Base-by-base conservation (phyloP, 2,113 vertebrate genomes). In the Bagarius yarrelli region DNA sequence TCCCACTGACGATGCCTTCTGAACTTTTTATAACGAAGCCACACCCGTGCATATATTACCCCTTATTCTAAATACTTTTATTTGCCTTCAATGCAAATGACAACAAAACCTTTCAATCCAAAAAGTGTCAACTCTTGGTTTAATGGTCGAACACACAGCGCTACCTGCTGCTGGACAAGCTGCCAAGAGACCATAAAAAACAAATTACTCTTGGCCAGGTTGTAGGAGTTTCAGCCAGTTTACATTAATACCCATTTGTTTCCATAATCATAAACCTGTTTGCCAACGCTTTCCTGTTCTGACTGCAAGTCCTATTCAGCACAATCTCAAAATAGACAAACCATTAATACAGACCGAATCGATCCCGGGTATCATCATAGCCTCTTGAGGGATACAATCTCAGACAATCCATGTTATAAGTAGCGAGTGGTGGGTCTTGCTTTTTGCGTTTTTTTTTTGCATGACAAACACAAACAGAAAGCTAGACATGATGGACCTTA, bases 401-500 rank as follows among this genome's bases (percentile, higher is more conserved):
- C 67, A 80, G 78, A 83, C 73, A 67, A 44, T 57, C 74, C 27
- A 70, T 30, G 36, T 74, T 80, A 76, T 53, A 78, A 79, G 53
- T 71, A 75, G 78, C 77, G 50, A 25, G 72, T 44, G 55, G 63
- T 80, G 40, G 55, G 69, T 44, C 60, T 50, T 75, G 80, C 40
- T 71, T 76, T 78, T 78, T 84, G 32, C 18, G 67, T 78, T 18
- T 32, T 78, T 67, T 80, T 92, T 88, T 85, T 91, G 90, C 91
- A 93, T 93, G 91, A 92, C 92, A 93, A 93, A 92, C 89, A 93
- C 87, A 87, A 89, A 92, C 90, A 87, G 90, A 87, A 87, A 91
- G 91, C 90, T 91, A 89, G 90, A 89, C 90, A 91, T 91, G 92
- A 93, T 90, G 94, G 91, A 87, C 87, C 91, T 88, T 94, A 94